Base-by-base conservation (phyloP, 2,113 vertebrate genomes). In the Maylandia zebra region DNA sequence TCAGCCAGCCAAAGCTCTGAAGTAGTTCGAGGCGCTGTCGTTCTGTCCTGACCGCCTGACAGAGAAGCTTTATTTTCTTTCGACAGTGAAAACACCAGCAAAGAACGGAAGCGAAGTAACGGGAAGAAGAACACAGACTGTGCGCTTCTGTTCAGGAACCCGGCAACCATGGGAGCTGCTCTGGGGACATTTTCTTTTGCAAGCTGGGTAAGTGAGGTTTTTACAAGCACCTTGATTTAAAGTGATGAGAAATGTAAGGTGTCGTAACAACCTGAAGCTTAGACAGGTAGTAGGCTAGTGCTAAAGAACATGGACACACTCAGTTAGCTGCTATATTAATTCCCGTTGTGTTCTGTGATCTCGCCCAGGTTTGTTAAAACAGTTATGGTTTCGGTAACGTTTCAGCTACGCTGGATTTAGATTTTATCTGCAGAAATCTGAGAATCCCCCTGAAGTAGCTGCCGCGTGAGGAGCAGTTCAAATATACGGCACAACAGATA, bases 81-180 rank as follows among this genome's bases (percentile, higher is more conserved):
- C 14, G 22, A 30, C 10, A 76, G 41, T 48, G 14, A 76, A 48
- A 48, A 30, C 14, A 48, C 24, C 41, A 10, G 4, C 16, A 16
- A 48, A 17, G 69, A 48, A 12, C 87, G 19, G 61, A 81, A 27
- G 36, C 61, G 6, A 13, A 41, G 19, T 17, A 69, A 6, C 56
- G 27, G 38, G 48, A 24, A 34, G 59, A 66, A 27, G 19, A 50
- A 38, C 16, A 7, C 43, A n/a, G 43, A 83, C 86, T 36, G 80
- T 57, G 11, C 61, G 38, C 66, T 71, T 74, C 69, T 45, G 38
- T 48, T 76, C 43, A 8, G 41, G 55, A n/a, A 81, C 80, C 36
- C 81, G 36, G 80, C 45, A 38, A 93, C 22, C 30, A 95, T 96
- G 96, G 96, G 94, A 78, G 94, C 94, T 8, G 88, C 87, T 2